These are phyloP conservation scores for Mayetiola destructor DNA, from an alignment of 2,888 invertebrate genomes.

Conservation along the genomic window DNA sequence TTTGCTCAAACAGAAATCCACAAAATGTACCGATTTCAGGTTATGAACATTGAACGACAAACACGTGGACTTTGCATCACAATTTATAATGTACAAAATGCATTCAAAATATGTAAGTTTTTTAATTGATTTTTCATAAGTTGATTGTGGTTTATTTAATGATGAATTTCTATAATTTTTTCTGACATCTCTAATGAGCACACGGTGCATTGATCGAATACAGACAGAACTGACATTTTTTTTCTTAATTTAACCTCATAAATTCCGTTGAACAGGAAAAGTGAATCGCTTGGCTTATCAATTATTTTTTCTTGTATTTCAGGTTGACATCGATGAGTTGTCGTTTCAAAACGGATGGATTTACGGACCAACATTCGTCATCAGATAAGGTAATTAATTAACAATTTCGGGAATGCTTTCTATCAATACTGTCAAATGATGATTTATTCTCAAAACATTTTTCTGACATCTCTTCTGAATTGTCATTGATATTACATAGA, in stretches of 20 bases:
- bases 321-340: not conserved
- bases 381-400: not conserved
- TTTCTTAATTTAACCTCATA: not conserved
- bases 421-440: not conserved
- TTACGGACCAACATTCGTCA: not conserved
- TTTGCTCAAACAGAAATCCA: too few species aligned
- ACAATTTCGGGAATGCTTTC: not conserved
- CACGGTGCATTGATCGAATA: not conserved
- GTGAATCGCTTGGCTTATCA: too few species aligned
- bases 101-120: too few species aligned
- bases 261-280: not conserved
- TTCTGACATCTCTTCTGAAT: constrained; percentile 11
- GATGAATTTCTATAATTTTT: not conserved
- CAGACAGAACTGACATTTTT: not conserved
- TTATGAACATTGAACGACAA: too few species aligned
- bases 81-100: too few species aligned
- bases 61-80: too few species aligned
- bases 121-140: too few species aligned
- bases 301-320: not conserved
- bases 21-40: too few species aligned
- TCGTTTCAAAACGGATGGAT: not conserved
- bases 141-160: not conserved
- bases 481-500: constrained; percentile 2
- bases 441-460: constrained; percentile 1
- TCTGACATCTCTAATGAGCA: constrained; percentile 10